Conservation (phyloP, 2,797 vertebrate genomes). For the Poecilia velifera region DNA sequence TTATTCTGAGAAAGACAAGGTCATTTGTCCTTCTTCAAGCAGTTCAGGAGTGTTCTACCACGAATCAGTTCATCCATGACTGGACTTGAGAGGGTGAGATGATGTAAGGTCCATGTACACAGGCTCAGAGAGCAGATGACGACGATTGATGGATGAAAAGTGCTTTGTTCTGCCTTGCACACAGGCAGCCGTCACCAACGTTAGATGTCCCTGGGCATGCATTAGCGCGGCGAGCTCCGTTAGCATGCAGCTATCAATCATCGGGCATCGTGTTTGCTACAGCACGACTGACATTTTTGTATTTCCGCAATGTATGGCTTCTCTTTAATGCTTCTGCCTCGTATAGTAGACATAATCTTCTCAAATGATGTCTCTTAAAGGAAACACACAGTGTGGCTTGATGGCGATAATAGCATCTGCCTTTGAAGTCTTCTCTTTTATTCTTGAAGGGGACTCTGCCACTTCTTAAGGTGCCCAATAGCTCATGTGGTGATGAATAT, state of each 20-base stretch:
- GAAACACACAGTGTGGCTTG: constrained; percentile 19
- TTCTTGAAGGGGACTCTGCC: constrained; percentile 18
- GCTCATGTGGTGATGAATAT: constrained; percentile 1
- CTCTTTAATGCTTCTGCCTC: constrained; percentile 38
- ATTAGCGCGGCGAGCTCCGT: constrained; percentile 48
- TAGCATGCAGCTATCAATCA: constrained; percentile 72
- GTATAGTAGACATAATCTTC: constrained; percentile 50
- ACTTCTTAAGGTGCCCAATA: constrained; percentile 27
- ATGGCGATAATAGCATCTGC: constrained; percentile 26
- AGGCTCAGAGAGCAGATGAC: constrained; percentile 47
- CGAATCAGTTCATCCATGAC: constrained; percentile 46
- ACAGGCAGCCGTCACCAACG: constrained; percentile 29
- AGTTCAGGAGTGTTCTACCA: constrained; percentile 44
- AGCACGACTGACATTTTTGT: constrained; percentile 48
- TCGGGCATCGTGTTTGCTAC: constrained; percentile 18
- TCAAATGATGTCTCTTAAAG: constrained; percentile 49
- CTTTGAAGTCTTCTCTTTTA: constrained; percentile 12
- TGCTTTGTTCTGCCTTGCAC: constrained; percentile 53
- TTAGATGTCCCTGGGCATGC: constrained; percentile 52
- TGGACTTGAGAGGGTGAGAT: constrained; percentile 37
- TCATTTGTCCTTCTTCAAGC: constrained; percentile 43
- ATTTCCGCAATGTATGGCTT: constrained; percentile 52
- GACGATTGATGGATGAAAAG: constrained; percentile 68
- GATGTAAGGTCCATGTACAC: constrained; percentile 61
- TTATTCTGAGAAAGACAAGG: constrained; percentile 56